Evolutionary conservation across 1,140 invertebrate genomes (phyloP), one percentile per base, ranked within the genome.

Genomic region (Plodia interpunctella): DNA sequence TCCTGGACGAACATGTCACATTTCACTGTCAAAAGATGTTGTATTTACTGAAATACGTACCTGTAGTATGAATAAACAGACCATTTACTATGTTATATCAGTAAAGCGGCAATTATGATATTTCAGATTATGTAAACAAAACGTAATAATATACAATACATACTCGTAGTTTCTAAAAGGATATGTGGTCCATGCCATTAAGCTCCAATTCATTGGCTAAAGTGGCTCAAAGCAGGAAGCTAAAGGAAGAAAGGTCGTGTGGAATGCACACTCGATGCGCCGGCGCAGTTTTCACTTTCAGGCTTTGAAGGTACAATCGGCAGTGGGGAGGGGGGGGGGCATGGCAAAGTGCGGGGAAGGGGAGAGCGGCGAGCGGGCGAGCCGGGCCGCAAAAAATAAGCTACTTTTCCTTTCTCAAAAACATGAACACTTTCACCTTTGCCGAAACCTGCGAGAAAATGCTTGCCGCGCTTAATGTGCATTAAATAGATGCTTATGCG

Each of bases 351-450:
- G 21, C 50, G 49, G 57, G 32, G 35, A 18, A 19, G 49, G 44
- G 56, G 17, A 59, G 61, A n/a, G 59, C 55, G 61, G 50, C 38
- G 60, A 57, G 57, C 38, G 55, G 55, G 51, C 57, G 18, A 49
- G 11, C 69, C 68, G 55, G 66, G 72, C 72, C 74, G 79, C 81
- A 83, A 83, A 85, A 80, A 85, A 80, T 80, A 72, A 83, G 80
- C 76, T 78, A 84, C 85, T 85, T 85, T 85, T 86, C 80, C 85
- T 86, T 88, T 88, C 85, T 83, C 76, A 88, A 88, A 85, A 86
- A 74, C 70, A 76, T 74, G 73, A 78, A 68, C 75, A 84, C 85
- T 88, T 88, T 88, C 83, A 80, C 85, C 76, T 70, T 58, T 60
- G 71, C 78, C 75, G 71, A 80, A 78, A 78, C 67, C 57, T 57